A percentile compares a stretch with the other conserved stretches of the same genome.
These are phyloP conservation scores for Telmatherina bonti DNA, from an alignment of 2,797 vertebrate species.

Conservation along the genomic window DNA sequence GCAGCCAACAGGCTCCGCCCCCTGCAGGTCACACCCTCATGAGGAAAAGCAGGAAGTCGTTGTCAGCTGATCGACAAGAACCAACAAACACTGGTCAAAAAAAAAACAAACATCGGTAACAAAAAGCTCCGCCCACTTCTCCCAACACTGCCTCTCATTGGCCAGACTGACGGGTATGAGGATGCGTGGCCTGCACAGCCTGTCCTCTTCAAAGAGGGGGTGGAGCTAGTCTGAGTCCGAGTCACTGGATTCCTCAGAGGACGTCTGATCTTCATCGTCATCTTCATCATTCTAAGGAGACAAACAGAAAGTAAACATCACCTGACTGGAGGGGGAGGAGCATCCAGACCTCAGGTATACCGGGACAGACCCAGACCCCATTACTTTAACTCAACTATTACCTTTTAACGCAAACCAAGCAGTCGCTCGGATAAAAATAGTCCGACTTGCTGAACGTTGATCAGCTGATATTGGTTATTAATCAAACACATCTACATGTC, in stretches of 20 bases:
- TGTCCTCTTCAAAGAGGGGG: conserved; percentile 68
- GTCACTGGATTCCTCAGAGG: conserved; percentile 83
- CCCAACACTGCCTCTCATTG: conserved; percentile 45
- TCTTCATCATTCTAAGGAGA: conserved; percentile 72
- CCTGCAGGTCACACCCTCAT: conserved; percentile 27
- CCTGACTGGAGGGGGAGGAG: no score
- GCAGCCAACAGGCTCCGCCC: conserved; percentile 19
- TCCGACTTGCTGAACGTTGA: no score
- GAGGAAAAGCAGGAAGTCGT: conserved; percentile 20
- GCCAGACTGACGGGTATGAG: conserved; percentile 49
- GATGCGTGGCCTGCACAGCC: conserved; percentile 80
- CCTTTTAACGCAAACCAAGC: no score
- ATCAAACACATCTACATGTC: no score
- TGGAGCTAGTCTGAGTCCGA: conserved; percentile 81
- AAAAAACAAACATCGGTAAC: conserved; percentile 75
- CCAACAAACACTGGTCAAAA: conserved; percentile 57
- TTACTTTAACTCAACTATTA: no score
- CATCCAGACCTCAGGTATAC: no score
- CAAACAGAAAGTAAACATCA: background rate
- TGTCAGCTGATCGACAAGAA: conserved; percentile 61
- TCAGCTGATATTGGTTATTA: no score
- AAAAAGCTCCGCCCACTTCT: conserved; percentile 54
- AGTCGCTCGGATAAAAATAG: no score
- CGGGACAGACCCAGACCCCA: no score
- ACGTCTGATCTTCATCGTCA: conserved; percentile 80